Percentiles rank a stretch among this genome's conserved stretches.
Conservation (phyloP, 2,113 vertebrate species). For the Triplophysa siluroides region DNA sequence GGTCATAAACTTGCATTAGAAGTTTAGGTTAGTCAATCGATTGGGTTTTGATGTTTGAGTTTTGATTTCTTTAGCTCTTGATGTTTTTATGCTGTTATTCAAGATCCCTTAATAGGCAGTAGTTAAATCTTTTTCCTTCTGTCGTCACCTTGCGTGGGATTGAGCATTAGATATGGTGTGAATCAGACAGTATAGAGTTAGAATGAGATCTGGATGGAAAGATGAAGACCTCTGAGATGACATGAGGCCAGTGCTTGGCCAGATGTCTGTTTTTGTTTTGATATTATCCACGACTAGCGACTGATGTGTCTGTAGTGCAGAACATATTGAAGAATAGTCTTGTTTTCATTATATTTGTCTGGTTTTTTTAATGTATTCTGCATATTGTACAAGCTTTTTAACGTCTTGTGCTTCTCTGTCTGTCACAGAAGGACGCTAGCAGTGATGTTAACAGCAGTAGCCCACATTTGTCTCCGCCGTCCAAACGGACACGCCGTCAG, state of each 20-base stretch:
- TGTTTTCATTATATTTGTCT: not conserved
- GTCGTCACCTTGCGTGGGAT: not conserved
- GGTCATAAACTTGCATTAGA: no score
- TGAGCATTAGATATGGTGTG: not conserved
- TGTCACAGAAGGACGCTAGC: conserved; percentile 83
- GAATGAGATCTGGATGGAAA: not conserved
- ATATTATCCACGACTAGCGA: no score
- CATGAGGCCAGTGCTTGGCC: not conserved
- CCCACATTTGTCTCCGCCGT: conserved; percentile 86
- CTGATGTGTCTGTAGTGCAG: not conserved
- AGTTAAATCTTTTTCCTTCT: not conserved
- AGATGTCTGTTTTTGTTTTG: no score
- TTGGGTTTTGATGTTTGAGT: no score
- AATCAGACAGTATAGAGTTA: not conserved
- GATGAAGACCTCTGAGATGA: not conserved
- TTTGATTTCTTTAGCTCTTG: no score
- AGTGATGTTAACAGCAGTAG: conserved; percentile 94
- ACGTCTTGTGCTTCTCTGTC: conserved; percentile 14
- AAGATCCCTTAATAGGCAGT: no score
- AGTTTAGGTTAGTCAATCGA: no score
- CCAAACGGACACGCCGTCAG: conserved; percentile 90
- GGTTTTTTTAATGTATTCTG: not conserved
- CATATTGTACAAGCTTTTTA: not conserved
- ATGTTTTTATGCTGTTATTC: no score
- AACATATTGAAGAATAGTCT: not conserved